These are phyloP conservation scores for Achlya flavicornis DNA, from an alignment of 2,888 invertebrate species.

Conservation along the genomic window DNA sequence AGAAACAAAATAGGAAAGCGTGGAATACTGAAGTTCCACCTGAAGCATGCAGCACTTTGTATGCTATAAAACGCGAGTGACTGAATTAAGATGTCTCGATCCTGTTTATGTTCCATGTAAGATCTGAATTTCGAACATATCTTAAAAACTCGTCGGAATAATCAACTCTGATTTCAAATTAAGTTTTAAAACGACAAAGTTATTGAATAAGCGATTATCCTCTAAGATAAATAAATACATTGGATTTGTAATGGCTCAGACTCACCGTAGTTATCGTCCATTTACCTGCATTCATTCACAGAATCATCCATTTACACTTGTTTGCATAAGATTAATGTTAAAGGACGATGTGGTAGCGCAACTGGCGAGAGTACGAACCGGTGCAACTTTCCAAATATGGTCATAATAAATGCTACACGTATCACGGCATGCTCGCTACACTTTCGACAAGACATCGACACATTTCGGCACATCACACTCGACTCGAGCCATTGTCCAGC, in stretches of 20 bases:
- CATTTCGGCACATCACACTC: slow-evolving; percentile 5
- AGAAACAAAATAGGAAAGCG: not conserved
- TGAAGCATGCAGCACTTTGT: not conserved
- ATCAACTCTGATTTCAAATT: not conserved
- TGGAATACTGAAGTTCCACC: not conserved
- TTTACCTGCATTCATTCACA: slow-evolving; percentile 9
- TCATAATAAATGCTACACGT: slow-evolving; percentile 28
- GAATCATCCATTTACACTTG: slow-evolving; percentile 7
- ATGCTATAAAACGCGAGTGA: not conserved
- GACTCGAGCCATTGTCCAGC: slow-evolving; percentile 28
- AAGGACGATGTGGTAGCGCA: not conserved
- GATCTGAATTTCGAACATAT: too few relatives aligned
- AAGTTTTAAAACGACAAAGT: not conserved
- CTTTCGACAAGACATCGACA: slow-evolving; percentile 23
- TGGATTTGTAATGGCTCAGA: not conserved
- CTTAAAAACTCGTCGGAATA: not conserved
- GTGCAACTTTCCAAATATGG: slow-evolving; percentile 23
- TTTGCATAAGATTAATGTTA: slow-evolving; percentile 3
- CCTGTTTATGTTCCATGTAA: not conserved
- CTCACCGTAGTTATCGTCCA: slow-evolving; percentile 8
- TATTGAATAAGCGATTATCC: not conserved
- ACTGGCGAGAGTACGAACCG: not conserved
- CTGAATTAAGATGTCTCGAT: not conserved
- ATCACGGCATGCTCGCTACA: slow-evolving; percentile 14
- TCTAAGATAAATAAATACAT: not conserved